Evolutionary conservation across 1,140 invertebrate genomes (phyloP).

Genomic region (Rhynchophorus ferrugineus): DNA sequence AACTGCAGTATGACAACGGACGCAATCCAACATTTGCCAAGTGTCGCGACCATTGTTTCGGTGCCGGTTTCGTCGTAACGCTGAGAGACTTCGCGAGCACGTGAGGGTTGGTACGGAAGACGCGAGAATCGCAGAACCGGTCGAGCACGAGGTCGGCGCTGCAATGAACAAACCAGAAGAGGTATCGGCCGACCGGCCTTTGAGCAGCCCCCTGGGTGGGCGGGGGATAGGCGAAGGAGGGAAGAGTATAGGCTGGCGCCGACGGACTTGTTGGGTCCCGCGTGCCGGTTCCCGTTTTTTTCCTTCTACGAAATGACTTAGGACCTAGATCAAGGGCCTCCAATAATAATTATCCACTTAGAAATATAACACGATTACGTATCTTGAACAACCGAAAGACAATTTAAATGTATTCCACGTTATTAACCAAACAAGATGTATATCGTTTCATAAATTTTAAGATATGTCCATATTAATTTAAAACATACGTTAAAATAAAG

Average conservation of each 20-base stretch:
- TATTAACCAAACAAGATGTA: too few species aligned
- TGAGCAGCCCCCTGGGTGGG: background rate
- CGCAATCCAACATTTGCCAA: background rate
- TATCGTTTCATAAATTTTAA: too few species aligned
- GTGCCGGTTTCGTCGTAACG: background rate
- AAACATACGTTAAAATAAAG: too few species aligned
- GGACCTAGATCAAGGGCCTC: too few species aligned
- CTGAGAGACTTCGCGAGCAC: constrained; percentile 6
- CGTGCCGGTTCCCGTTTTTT: constrained; percentile 5
- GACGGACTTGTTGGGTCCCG: constrained; percentile 14
- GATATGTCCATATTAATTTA: too few species aligned
- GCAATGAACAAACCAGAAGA: constrained; percentile 10
- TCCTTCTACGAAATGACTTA: too few species aligned
- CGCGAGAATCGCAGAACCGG: background rate
- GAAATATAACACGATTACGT: too few species aligned
- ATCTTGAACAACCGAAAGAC: too few species aligned
- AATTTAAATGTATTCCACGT: too few species aligned
- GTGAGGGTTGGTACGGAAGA: constrained; percentile 1
- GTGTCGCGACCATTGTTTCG: background rate
- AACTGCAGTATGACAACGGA: constrained; percentile 7
- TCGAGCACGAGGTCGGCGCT: constrained; percentile 6
- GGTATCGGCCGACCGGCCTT: constrained; percentile 4
- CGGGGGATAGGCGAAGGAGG: background rate
- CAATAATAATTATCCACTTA: too few species aligned
- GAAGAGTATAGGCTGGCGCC: background rate